These are phyloP conservation scores for Mercenaria mercenaria DNA, from an alignment of 1,140 invertebrate genomes.

Conservation along the genomic window DNA sequence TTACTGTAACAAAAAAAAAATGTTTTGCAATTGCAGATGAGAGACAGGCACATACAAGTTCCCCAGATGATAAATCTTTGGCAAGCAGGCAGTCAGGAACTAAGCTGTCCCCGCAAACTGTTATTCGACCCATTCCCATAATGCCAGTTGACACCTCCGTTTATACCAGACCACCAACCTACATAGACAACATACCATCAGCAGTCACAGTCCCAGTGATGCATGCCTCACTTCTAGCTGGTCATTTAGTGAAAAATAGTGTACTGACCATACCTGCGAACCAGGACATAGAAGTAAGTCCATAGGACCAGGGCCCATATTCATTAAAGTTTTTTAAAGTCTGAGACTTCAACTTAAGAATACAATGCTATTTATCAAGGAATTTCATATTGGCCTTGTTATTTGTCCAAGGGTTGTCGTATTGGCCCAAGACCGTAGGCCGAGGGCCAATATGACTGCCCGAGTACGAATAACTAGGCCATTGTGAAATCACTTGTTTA, in stretches of 20 bases:
- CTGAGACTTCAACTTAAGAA: no score
- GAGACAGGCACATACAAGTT: background rate
- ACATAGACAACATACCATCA: constrained; percentile 47
- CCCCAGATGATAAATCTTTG: background rate
- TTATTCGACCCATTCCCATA: constrained; percentile 46
- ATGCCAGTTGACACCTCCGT: constrained; percentile 44
- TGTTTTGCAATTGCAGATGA: constrained; percentile 1
- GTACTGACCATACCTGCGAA: background rate
- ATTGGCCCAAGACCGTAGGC: no score
- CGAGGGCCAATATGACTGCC: no score
- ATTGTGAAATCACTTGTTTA: no score
- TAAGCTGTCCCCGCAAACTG: background rate
- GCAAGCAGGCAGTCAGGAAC: background rate
- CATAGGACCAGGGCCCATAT: no score
- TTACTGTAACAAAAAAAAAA: no score
- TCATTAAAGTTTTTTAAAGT: no score
- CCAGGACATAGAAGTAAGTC: background rate
- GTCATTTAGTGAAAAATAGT: background rate
- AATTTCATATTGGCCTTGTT: no score
- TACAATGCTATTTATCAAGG: no score
- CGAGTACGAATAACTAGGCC: no score
- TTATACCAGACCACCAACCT: constrained; percentile 51
- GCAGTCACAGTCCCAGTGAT: background rate
- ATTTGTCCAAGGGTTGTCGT: no score
- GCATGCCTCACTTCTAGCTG: background rate